A percentile compares a stretch with the other conserved stretches of the same genome.
Conservation (phyloP, 2,113 vertebrate species). For the Gallinago media region DNA sequence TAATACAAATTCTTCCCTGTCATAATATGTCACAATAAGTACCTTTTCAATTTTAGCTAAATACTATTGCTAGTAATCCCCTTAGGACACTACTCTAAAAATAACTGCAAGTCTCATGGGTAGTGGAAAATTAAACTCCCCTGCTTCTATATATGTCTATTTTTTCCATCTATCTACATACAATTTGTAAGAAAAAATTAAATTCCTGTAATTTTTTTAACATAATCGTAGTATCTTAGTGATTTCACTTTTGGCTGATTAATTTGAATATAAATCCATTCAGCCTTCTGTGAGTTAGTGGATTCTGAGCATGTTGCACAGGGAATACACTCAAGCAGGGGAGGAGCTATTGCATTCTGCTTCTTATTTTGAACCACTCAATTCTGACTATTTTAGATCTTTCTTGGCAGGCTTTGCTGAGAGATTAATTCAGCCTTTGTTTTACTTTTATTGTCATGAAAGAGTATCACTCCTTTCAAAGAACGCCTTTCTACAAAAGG, state of each 20-base stretch:
- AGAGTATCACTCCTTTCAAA: not conserved
- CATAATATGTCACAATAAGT: not conserved
- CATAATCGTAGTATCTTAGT: not conserved
- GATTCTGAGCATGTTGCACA: not conserved
- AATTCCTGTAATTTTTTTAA: not conserved
- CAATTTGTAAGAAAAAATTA: not conserved
- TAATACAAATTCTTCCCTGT: not conserved
- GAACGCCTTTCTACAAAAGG: not conserved
- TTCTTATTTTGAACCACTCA: not conserved
- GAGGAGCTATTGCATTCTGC: not conserved
- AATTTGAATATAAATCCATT: not conserved
- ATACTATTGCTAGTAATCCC: not conserved
- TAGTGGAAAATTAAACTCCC: not conserved
- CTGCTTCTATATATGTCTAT: not conserved
- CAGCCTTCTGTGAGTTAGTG: not conserved
- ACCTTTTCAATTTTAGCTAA: not conserved
- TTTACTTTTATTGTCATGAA: not conserved
- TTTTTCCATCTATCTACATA: not conserved
- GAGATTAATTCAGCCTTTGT: not conserved
- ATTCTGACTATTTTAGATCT: not conserved
- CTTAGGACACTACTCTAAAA: not conserved
- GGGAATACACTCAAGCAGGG: not conserved
- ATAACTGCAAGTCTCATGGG: not conserved
- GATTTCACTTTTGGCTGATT: not conserved
- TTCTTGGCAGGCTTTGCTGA: not conserved